A percentile compares a stretch with the other conserved stretches of the same genome.
Conservation (phyloP, 2,888 invertebrate genomes). For the Pristionchus japonicus region DNA sequence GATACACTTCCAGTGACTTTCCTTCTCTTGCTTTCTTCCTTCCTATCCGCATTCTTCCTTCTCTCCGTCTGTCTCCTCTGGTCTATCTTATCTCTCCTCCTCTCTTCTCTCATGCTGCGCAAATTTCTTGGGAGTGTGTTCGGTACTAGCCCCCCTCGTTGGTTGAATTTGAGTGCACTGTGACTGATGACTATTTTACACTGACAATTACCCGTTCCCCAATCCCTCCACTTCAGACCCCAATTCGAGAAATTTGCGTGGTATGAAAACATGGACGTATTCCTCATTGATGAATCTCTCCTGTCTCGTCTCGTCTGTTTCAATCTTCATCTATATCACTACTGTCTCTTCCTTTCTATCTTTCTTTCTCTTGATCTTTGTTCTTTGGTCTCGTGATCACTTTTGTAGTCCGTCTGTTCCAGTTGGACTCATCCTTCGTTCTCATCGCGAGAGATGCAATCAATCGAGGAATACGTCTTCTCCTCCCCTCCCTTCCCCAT, state of each 20-base stretch:
- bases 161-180: not conserved
- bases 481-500: not conserved
- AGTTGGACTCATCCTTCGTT: constrained; percentile 40
- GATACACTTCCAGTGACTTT: not conserved
- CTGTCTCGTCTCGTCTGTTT: not conserved
- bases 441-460: constrained; percentile 33
- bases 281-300: constrained; percentile 41
- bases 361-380: constrained; percentile 1
- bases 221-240: constrained; percentile 8
- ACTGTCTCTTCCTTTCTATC: not conserved
- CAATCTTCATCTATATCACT: not conserved
- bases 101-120: constrained; percentile 28
- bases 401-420: constrained; percentile 42
- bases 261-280: constrained; percentile 38
- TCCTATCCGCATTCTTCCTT: not conserved
- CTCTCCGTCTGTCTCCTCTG: not conserved
- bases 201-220: not conserved
- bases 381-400: constrained; percentile 8
- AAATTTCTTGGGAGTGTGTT: constrained; percentile 42
- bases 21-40: not conserved
- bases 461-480: constrained; percentile 43
- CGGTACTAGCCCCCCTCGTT: constrained; percentile 32
- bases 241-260: not conserved
- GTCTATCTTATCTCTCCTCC: not conserved
- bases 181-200: not conserved